Conservation (phyloP, 1,140 invertebrate species). For the Paraescarpia echinospica region DNA sequence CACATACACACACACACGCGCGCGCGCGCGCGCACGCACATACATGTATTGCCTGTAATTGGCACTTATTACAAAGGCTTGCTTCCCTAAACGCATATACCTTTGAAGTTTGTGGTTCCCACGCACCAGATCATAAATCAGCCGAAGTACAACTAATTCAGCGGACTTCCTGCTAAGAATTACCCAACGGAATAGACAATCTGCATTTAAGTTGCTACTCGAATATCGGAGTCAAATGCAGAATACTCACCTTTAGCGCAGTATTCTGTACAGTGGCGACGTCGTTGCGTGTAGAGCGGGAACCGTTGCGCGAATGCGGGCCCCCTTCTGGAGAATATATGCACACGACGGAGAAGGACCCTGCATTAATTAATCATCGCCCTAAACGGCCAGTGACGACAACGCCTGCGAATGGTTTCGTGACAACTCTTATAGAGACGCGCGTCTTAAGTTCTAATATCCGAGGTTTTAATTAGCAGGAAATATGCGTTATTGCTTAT, state of each 20-base stretch:
- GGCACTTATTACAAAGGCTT: too few relatives aligned
- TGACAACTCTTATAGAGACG: background rate
- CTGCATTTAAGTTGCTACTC: background rate
- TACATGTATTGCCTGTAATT: too few relatives aligned
- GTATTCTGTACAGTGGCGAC: background rate
- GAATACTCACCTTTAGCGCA: background rate
- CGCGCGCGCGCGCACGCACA: too few relatives aligned
- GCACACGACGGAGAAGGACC: background rate
- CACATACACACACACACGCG: too few relatives aligned
- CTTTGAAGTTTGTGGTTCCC: too few relatives aligned
- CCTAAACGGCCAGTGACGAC: background rate
- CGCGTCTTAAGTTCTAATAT: slow-evolving; percentile 5
- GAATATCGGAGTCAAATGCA: background rate
- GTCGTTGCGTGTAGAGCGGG: too few relatives aligned
- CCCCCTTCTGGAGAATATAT: background rate
- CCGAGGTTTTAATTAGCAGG: background rate
- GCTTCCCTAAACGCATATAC: too few relatives aligned
- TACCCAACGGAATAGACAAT: too few relatives aligned
- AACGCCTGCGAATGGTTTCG: background rate
- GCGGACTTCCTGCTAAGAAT: too few relatives aligned
- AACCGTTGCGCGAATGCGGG: background rate
- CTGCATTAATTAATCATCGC: background rate
- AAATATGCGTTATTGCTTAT: background rate
- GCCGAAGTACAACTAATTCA: too few relatives aligned
- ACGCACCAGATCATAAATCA: too few relatives aligned